Percentiles rank a stretch among this genome's conserved stretches.
Evolutionary conservation across 1,140 invertebrate genomes (phyloP).

Genomic region (Trichogramma pretiosum): DNA sequence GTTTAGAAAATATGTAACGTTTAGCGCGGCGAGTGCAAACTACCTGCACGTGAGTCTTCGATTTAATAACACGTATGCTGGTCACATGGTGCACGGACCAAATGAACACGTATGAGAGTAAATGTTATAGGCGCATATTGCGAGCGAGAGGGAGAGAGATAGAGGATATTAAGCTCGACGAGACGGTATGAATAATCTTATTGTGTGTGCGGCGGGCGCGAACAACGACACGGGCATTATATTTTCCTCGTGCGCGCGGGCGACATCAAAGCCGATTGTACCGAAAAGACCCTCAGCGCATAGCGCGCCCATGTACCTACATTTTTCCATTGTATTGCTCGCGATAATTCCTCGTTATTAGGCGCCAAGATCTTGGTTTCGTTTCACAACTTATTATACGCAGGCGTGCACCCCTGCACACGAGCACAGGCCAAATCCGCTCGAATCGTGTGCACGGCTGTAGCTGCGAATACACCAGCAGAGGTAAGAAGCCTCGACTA

Average conservation of each 20-base stretch:
- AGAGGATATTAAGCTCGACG: slow-evolving; percentile 11
- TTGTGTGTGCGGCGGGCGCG: neutral
- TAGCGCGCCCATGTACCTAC: no score
- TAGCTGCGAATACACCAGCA: neutral
- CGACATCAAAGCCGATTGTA: slow-evolving; percentile 44
- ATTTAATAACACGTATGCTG: no score
- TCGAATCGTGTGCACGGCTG: slow-evolving; percentile 32
- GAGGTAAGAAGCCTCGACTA: no score
- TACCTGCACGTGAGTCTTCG: no score
- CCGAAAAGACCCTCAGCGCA: no score
- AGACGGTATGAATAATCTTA: no score
- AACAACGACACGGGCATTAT: slow-evolving; percentile 40
- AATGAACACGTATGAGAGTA: slow-evolving; percentile 13
- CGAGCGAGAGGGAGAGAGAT: neutral
- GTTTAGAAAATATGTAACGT: no score
- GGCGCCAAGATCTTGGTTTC: slow-evolving; percentile 35
- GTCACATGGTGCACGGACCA: slow-evolving; percentile 9
- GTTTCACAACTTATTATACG: slow-evolving; percentile 45
- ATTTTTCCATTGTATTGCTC: slow-evolving; percentile 42
- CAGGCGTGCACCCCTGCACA: no score
- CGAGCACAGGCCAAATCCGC: slow-evolving; percentile 42
- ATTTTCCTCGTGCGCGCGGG: slow-evolving; percentile 33
- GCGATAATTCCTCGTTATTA: slow-evolving; percentile 48
- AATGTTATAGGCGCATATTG: slow-evolving; percentile 2
- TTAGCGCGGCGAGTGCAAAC: no score